A percentile compares a stretch with the other conserved stretches of the same genome.
Evolutionary conservation across 35 echinoderm and acorn worm species (phyloP).

Genomic region (Lytechinus pictus): DNA sequence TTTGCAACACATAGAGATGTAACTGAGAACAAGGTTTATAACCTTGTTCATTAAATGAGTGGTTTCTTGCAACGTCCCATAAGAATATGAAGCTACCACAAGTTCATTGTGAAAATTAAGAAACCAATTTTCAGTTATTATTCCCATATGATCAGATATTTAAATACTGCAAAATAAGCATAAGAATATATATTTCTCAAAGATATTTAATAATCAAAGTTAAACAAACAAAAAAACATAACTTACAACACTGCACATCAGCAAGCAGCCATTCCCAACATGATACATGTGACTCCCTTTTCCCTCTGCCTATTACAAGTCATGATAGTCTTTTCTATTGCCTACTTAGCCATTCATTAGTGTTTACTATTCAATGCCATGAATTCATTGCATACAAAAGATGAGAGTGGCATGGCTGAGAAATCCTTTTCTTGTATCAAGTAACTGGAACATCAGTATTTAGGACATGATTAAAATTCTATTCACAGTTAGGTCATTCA

Average conservation of each 20-base stretch:
- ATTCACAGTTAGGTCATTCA: no score
- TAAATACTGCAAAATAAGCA: no score
- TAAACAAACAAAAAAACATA: neutral
- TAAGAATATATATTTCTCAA: no score
- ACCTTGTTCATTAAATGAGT: no score
- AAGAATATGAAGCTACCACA: no score
- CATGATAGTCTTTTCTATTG: neutral
- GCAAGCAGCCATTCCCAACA: neutral
- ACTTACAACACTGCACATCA: neutral
- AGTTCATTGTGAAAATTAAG: no score
- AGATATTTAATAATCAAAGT: no score
- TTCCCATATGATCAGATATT: no score
- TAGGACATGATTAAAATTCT: neutral
- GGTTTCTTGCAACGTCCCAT: no score
- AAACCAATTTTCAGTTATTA: no score
- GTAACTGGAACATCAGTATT: neutral
- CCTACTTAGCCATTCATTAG: neutral
- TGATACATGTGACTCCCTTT: neutral
- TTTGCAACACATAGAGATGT: no score
- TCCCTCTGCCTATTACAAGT: neutral
- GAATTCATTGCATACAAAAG: neutral
- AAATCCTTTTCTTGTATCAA: neutral
- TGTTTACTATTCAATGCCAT: neutral
- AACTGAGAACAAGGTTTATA: no score
- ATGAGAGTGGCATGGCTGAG: neutral